Conservation (phyloP, 2,888 invertebrate species). For the Chrysina gloriosa region DNA sequence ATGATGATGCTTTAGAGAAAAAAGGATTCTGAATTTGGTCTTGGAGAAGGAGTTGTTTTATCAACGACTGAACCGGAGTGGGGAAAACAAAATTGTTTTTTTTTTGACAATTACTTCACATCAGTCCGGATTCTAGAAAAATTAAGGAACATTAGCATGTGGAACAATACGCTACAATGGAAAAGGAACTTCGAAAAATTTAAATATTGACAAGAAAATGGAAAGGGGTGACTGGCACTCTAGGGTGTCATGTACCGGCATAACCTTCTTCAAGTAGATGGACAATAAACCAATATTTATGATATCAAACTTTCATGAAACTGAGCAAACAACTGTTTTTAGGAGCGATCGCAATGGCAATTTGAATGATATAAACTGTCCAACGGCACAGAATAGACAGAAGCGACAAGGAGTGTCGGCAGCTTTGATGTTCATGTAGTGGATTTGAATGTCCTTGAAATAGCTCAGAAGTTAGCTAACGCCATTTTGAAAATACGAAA, state of each 20-base stretch:
- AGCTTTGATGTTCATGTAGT: no score
- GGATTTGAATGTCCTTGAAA: no score
- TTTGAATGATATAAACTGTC: constrained; percentile 41
- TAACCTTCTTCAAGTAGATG: background rate
- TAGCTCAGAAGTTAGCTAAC: no score
- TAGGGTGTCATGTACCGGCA: background rate
- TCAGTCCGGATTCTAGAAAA: no score
- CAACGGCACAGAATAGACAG: constrained; percentile 43
- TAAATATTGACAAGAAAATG: background rate
- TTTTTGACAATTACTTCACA: background rate
- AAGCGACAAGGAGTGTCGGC: no score
- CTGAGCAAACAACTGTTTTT: background rate
- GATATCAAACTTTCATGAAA: background rate
- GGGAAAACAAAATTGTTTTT: background rate
- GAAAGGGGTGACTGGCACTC: background rate
- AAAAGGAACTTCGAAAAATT: background rate
- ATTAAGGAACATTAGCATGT: background rate
- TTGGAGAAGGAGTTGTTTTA: no score
- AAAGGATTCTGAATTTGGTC: background rate
- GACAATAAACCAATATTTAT: no score
- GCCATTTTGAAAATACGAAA: no score
- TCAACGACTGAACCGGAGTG: background rate
- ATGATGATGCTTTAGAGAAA: no score
- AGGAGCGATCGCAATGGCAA: constrained; percentile 41
- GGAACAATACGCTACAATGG: no score